Percentiles rank a stretch among this genome's conserved stretches.
Conservation (phyloP, 2,888 invertebrate genomes). For the Cosmorhoe ocellata region DNA sequence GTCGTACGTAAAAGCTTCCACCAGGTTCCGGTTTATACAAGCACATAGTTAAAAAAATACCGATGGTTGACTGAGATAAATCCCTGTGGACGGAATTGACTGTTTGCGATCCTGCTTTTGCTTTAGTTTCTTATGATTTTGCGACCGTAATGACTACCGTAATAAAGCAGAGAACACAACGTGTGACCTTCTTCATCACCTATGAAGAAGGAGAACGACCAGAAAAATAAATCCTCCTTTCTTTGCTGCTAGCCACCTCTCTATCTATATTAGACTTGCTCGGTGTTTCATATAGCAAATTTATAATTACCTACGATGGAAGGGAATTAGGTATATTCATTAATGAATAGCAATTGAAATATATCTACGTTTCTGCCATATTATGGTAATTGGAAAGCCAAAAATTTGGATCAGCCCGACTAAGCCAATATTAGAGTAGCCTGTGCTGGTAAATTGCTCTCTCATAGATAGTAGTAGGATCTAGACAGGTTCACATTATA, state of each 20-base stretch:
- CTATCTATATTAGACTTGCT: too few relatives aligned
- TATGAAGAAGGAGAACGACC: too few relatives aligned
- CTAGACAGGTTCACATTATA: not conserved
- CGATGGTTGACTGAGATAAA: conserved; percentile 7
- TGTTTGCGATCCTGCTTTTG: conserved; percentile 19
- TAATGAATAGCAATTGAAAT: too few relatives aligned
- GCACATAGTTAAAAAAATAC: conserved; percentile 5
- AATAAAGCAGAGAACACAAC: not conserved
- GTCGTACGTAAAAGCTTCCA: conserved; percentile 3
- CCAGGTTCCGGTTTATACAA: not conserved
- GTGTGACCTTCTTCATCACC: too few relatives aligned
- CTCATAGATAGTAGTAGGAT: not conserved
- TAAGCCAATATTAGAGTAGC: conserved; percentile 28
- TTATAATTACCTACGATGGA: too few relatives aligned
- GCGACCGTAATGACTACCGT: too few relatives aligned
- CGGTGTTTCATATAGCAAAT: too few relatives aligned
- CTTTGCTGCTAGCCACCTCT: too few relatives aligned
- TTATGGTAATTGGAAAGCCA: not conserved
- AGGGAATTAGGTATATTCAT: too few relatives aligned
- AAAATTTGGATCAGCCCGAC: conserved; percentile 9
- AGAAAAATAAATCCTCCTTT: too few relatives aligned
- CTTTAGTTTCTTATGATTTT: not conserved
- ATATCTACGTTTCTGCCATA: not conserved
- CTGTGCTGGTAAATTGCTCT: conserved; percentile 13
- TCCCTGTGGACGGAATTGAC: conserved; percentile 16